Percentiles rank a stretch among this genome's conserved stretches.
Conservation (phyloP, 1,140 invertebrate genomes). For the Anastrepha obliqua region DNA sequence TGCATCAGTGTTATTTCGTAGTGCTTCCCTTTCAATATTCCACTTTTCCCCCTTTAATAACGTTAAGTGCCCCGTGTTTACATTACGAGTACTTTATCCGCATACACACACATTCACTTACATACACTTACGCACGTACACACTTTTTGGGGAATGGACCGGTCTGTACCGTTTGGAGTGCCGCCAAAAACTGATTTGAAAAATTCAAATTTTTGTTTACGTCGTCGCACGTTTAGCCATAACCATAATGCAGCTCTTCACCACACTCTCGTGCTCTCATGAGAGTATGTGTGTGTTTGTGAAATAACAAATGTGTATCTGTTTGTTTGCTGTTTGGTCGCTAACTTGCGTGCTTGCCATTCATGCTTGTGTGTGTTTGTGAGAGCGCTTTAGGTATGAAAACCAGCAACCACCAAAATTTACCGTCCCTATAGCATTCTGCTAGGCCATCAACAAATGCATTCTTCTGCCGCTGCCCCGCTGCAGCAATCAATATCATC, state of each 20-base stretch:
- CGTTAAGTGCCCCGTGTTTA: slow-evolving; percentile 32
- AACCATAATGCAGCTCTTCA: slow-evolving; percentile 48
- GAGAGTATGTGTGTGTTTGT: slow-evolving; percentile 10
- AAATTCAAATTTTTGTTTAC: slow-evolving; percentile 66
- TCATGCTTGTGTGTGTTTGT: slow-evolving; percentile 28
- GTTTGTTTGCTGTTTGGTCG: slow-evolving; percentile 23
- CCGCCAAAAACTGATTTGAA: slow-evolving; percentile 71
- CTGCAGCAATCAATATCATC: slow-evolving; percentile 27
- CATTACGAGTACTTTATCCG: slow-evolving; percentile 45
- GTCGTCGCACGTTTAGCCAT: slow-evolving; percentile 54
- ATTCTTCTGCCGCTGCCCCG: slow-evolving; percentile 13
- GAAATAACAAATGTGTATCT: slow-evolving; percentile 34
- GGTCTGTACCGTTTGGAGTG: slow-evolving; percentile 62
- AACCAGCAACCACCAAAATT: slow-evolving; percentile 47
- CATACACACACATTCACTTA: background rate
- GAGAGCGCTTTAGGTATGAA: slow-evolving; percentile 47
- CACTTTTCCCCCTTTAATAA: slow-evolving; percentile 12
- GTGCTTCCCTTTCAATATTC: slow-evolving; percentile 12
- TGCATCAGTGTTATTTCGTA: background rate
- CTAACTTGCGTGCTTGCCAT: background rate
- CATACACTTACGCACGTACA: background rate
- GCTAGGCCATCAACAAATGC: slow-evolving; percentile 14
- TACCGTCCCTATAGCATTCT: background rate
- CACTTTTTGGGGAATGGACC: slow-evolving; percentile 1
- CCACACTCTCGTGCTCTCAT: slow-evolving; percentile 48